Conservation (phyloP, 2,113 vertebrate species). For the Zosterops pallidus region DNA sequence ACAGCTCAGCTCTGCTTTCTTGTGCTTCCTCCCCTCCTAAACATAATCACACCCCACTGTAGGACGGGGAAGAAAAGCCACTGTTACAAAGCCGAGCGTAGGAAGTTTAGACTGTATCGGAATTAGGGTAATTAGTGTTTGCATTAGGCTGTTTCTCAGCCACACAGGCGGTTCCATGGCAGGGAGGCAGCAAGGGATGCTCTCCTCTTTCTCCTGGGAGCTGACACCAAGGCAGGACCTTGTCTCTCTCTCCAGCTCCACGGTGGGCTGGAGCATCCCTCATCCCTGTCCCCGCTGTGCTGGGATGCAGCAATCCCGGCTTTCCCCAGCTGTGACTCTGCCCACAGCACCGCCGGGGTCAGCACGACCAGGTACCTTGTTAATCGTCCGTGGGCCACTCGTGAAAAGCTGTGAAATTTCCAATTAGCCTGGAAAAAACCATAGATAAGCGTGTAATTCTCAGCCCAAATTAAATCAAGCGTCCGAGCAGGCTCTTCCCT, state of each 20-base stretch:
- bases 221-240: background rate
- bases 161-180: rapidly evolving
- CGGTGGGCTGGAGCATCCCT: rapidly evolving
- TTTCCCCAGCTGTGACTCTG: background rate
- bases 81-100: background rate
- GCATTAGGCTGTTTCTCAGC: background rate
- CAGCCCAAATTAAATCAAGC: background rate
- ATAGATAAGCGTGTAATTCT: background rate
- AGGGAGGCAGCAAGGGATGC: background rate
- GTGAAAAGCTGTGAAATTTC: background rate
- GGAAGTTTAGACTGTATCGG: background rate
- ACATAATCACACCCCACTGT: rapidly evolving
- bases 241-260: rapidly evolving
- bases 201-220: background rate
- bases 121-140: slow-evolving; percentile 5
- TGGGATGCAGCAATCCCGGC: background rate
- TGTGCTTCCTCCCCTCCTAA: background rate
- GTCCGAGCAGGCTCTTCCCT: background rate
- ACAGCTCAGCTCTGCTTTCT: rapidly evolving
- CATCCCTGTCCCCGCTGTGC: rapidly evolving
- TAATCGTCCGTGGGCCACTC: background rate
- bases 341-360: background rate
- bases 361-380: background rate
- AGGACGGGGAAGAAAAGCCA: background rate
- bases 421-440: background rate